Base-by-base conservation (phyloP, 2,888 invertebrate species). In the Leptarthrus brevirostris region DNA sequence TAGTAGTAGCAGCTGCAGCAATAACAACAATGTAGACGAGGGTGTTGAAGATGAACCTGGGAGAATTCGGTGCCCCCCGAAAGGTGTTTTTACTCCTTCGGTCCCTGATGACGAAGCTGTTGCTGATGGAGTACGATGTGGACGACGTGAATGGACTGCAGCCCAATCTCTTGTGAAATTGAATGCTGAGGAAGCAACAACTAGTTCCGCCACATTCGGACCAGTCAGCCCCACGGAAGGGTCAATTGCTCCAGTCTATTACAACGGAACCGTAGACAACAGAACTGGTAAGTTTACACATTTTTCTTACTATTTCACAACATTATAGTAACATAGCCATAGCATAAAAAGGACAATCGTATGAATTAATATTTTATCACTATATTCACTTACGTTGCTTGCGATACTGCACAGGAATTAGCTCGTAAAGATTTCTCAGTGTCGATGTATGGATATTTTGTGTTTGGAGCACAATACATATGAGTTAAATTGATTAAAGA, bases 111-210 rank as follows among this genome's bases (percentile, higher is more conserved):
- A 74, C 61, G 56, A 72, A 52, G 64, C 76, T 74, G 77, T 77
- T 72, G 77, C 77, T 75, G 79, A 79, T 77, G 79, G 78, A 52
- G 80, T 82, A 69, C 76, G 81, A 22, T 83, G 82, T 74, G 82
- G 82, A 74, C 80, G 82, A 16, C 78, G 83, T 74, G 84, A 84
- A 76, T 84, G 84, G 84, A 83, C 83, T 47, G 84, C 84, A 40
- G 84, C 84, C 66, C 83, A 84, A 75, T 84, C 84, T 64, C 76
- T 84, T 73, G 83, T 84, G 73, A 82, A 84, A 80, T 83, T 84
- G 81, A 84, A 83, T 79, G 81, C 81, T 72, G 83, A 84, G 78
- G 77, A 78, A 54, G 76, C 77, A 56, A 74, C 74, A 44, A 49
- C 74, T 6, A 71, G 52, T 8, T 58, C 74, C 52, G 47, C 74